These are phyloP conservation scores for Spinus olivaceus DNA, from an alignment of 2,797 vertebrate species.

Conservation along the genomic window DNA sequence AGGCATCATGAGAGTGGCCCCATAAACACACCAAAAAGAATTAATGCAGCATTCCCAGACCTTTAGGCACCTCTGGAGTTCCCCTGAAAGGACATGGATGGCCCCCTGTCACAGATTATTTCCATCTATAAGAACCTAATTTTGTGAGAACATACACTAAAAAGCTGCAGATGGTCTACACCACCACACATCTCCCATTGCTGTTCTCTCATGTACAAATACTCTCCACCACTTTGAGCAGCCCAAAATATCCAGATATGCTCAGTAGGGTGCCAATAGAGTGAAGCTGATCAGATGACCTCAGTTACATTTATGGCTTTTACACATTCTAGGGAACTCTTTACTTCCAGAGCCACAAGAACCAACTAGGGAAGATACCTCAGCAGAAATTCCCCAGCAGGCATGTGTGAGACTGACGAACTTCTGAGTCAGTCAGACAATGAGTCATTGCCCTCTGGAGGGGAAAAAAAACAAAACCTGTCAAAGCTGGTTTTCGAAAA, in stretches of 20 bases:
- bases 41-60: neutral
- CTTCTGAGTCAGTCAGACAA: neutral
- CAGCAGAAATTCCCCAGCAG: neutral
- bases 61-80: neutral
- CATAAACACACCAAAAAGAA: neutral
- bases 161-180: neutral
- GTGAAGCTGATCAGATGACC: neutral
- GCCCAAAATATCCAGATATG: neutral
- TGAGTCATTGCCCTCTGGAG: neutral
- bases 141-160: neutral
- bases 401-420: neutral
- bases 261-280: neutral
- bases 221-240: neutral
- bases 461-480: neutral
- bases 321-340: neutral
- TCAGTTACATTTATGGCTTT: neutral
- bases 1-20: fast-evolving
- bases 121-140: neutral
- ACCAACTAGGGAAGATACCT: neutral
- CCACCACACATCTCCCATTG: neutral
- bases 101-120: neutral
- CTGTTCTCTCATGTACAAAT: neutral
- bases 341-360: neutral
- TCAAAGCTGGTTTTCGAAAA: neutral
- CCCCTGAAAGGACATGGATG: neutral